Percentiles rank a stretch among this genome's conserved stretches.
Evolutionary conservation across 2,113 vertebrate genomes (phyloP).

Genomic region (Penelope pileata): DNA sequence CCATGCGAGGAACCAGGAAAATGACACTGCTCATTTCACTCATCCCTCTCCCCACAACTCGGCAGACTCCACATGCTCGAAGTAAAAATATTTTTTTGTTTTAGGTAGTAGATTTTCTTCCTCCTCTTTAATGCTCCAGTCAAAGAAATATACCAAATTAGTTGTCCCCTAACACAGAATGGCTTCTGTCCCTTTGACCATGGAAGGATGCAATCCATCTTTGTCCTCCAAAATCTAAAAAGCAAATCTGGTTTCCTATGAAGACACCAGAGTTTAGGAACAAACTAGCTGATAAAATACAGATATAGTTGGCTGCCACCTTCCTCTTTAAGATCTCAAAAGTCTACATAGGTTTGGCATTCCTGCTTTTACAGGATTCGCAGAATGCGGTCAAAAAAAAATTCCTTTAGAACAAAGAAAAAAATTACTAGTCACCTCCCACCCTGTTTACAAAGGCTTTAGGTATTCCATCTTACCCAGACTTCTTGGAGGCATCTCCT

Average conservation of each 20-base stretch:
- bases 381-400: background rate
- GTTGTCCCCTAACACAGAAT: background rate
- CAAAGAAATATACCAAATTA: background rate
- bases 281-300: background rate
- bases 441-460: background rate
- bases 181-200: background rate
- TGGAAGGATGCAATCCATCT: constrained; percentile 12
- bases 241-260: constrained; percentile 16
- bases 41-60: background rate
- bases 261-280: constrained; percentile 13
- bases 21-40: rapidly evolving
- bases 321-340: background rate
- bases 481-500: background rate
- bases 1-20: background rate
- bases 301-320: background rate
- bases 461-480: background rate
- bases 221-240: constrained; percentile 9
- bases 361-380: background rate
- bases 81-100: background rate
- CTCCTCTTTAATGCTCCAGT: background rate
- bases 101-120: background rate
- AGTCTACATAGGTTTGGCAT: background rate
- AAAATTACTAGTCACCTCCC: background rate
- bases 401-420: background rate
- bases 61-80: background rate